Percentiles rank a stretch among this genome's conserved stretches.
These are phyloP conservation scores for Atrina japonica DNA, from an alignment of 2,888 invertebrate species.

Conservation along the genomic window DNA sequence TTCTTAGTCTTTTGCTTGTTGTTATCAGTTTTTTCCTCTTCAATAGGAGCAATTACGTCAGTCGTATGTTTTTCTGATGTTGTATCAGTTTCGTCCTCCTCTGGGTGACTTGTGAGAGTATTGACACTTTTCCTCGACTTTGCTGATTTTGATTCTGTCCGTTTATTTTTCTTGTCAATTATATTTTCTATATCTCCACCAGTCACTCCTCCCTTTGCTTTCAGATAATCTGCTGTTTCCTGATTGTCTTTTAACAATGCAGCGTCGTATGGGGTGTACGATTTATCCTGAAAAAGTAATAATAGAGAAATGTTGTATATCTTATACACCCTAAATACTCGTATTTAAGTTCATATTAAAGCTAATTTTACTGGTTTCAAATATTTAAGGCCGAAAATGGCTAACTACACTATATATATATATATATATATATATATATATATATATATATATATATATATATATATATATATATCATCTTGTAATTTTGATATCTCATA, in stretches of 20 bases:
- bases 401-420: too few species aligned
- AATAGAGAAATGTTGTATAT: not conserved
- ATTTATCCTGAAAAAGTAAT: slow-evolving; percentile 84
- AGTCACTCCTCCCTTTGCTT: slow-evolving; percentile 88
- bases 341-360: not conserved
- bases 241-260: slow-evolving; percentile 92
- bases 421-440: too few species aligned
- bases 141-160: slow-evolving; percentile 36
- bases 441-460: too few species aligned
- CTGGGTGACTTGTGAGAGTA: slow-evolving; percentile 22
- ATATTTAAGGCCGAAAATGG: not conserved
- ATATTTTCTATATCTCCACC: slow-evolving; percentile 55
- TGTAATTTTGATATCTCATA: too few species aligned
- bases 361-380: not conserved
- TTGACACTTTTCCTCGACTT: slow-evolving; percentile 29
- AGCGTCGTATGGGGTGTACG: slow-evolving; percentile 95
- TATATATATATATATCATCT: too few species aligned
- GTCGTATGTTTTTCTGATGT: slow-evolving; percentile 22
- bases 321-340: not conserved
- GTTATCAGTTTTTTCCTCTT: slow-evolving; percentile 21
- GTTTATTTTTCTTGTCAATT: slow-evolving; percentile 38
- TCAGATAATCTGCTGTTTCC: slow-evolving; percentile 95
- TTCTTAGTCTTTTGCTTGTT: slow-evolving; percentile 15
- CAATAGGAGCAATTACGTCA: not conserved
- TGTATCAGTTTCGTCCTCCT: slow-evolving; percentile 36